These are phyloP conservation scores for Euura lappo DNA, from an alignment of 1,140 invertebrate species.

Conservation along the genomic window DNA sequence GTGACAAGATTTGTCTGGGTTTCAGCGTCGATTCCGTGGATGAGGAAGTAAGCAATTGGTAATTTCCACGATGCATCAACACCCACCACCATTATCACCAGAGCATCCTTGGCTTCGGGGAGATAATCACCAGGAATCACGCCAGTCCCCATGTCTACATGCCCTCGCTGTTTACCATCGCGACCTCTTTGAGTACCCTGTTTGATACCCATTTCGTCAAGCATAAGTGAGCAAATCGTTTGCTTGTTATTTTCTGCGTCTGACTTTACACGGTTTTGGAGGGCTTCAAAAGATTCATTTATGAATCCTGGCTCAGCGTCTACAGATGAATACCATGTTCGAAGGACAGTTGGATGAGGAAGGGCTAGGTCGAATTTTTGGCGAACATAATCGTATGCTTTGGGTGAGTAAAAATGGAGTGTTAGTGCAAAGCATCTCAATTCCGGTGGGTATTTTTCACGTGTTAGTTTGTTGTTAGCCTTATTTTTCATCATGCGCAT, in stretches of 20 bases:
- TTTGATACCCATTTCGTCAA: conserved; percentile 45
- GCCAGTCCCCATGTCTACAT: neutral
- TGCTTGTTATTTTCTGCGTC: conserved; percentile 11
- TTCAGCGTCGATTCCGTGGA: conserved; percentile 26
- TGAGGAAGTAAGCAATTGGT: conserved; percentile 49
- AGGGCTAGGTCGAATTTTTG: neutral
- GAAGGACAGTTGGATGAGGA: neutral
- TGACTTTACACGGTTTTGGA: conserved; percentile 12
- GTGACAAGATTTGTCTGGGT: conserved; percentile 37
- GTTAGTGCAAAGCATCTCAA: too few species aligned
- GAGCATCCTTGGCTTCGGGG: neutral
- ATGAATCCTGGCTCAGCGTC: neutral
- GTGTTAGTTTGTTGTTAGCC: neutral
- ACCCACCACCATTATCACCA: neutral
- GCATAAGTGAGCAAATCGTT: conserved; percentile 25
- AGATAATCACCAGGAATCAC: neutral
- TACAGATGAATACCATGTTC: neutral
- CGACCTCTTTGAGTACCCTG: conserved; percentile 12
- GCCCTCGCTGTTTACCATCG: neutral
- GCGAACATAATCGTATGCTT: neutral
- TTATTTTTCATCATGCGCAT: neutral
- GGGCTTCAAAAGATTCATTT: conserved; percentile 17
- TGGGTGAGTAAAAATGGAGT: too few species aligned
- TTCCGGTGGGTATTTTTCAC: neutral
- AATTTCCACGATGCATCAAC: conserved; percentile 42